Base-by-base conservation (phyloP, 2,113 vertebrate species). In the Chinchilla lanigera region DNA sequence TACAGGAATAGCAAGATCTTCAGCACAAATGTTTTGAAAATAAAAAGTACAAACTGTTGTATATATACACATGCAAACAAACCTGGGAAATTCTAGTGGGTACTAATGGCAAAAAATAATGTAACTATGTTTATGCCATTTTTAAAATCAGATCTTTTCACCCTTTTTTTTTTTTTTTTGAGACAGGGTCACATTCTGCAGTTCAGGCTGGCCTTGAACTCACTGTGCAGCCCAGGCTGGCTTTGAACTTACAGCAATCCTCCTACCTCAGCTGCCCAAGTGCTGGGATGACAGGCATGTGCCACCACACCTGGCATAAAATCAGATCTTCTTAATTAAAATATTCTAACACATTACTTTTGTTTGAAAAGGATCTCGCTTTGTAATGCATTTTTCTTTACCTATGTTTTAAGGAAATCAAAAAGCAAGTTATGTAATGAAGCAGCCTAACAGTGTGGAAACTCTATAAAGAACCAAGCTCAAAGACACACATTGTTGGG, bases 401-500 rank as follows among this genome's bases (percentile, higher is more conserved):
- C 63, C 89, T 85, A 17, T 61, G 60, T 56, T 86, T 97, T 75
- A 84, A 96, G 38, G 80, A 97, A 96, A 88, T 96, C 93, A 90
- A 89, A 85, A 78, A 97, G 73, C 78, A 86, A 98, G 93, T 3
- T 71, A 58, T 60, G 63, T 44, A 91, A 93, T 33, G 84, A 9
- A 3, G 52, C 71, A 93, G 71, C 86, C 94, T 94, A 96, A 97
- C 38, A 35, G 88, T 81, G n/a, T 30, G 14, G 88, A 83, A 98
- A 96, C 67, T 94, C 33, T 54, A 93, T 50, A 93, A 60, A 88
- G 97, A 96, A 4, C 11, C 71, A 95, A 96, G 84, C 87, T 92
- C 61, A 73, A 97, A 96, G 98, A 95, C 69, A n/a, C 17, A 97
- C 96, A 93, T 22, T 95, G 98, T 95, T 95, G 96, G 92, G 60